A percentile compares a stretch with the other conserved stretches of the same genome.
These are phyloP conservation scores for Gerris lacustris DNA, from an alignment of 2,888 invertebrate species.

Conservation along the genomic window DNA sequence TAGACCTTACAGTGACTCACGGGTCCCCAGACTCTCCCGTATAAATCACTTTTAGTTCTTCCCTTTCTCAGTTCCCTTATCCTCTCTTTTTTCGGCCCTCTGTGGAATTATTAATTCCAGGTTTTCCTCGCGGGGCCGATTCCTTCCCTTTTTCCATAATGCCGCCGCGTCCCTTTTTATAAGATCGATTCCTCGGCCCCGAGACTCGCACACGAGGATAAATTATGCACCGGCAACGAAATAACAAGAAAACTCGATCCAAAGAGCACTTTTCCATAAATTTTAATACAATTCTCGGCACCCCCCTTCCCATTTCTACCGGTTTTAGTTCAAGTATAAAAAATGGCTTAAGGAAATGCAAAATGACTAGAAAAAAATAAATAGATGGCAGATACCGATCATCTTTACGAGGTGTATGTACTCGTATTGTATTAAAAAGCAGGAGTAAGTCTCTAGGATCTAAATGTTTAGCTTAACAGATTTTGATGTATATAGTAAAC, in stretches of 20 bases:
- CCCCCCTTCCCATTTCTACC: too few relatives aligned
- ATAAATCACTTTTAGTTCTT: constrained; percentile 5
- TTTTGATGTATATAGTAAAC: too few relatives aligned
- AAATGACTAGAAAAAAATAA: too few relatives aligned
- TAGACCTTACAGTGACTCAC: not conserved
- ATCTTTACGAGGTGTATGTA: too few relatives aligned
- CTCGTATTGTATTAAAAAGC: too few relatives aligned
- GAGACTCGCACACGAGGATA: not conserved
- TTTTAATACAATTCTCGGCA: not conserved
- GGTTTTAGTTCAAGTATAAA: too few relatives aligned
- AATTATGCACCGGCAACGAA: constrained; percentile 1
- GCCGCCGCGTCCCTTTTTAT: not conserved
- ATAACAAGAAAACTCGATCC: constrained; percentile 5
- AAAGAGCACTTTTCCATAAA: not conserved
- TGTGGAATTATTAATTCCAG: constrained; percentile 1
- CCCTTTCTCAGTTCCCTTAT: not conserved
- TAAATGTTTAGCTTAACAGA: too few relatives aligned
- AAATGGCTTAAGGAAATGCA: too few relatives aligned
- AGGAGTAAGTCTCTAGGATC: too few relatives aligned
- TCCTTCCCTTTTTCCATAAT: constrained; percentile 1
- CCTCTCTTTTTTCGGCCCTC: not conserved
- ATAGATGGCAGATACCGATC: too few relatives aligned
- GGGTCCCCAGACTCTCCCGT: not conserved
- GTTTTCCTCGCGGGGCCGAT: constrained; percentile 3
- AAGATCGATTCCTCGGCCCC: not conserved